Base-by-base conservation (phyloP, 2,888 invertebrate species). In the Tortrix viridana region DNA sequence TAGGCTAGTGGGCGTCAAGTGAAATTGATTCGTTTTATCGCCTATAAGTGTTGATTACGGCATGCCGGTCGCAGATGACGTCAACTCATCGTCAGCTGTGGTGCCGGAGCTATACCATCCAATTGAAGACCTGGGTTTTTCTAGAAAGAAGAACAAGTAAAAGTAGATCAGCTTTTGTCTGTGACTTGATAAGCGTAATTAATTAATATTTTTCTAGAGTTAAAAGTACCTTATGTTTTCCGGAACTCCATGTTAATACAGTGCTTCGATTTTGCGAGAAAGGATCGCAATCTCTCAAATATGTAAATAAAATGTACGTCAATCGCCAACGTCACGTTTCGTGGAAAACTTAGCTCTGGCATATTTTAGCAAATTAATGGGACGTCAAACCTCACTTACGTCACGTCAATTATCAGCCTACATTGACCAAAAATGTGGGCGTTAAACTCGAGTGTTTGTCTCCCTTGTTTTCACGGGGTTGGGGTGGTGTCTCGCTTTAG, bases 11-110 rank as follows among this genome's bases (percentile, higher is more conserved):
- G 55, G 61, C 44, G 61, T 49, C 22, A 19, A 61, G 49, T 44
- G 55, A 49, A 61, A 55, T 61, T 23, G 55, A 61, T 50, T 64
- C 60, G 60, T 53, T 71, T 68, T 70, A 71, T 71, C 73, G 67
- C 56, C 52, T 67, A 64, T 69, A 71, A 55, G 58, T 49, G 52
- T 20, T 53, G 32, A 52, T 67, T 66, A 66, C 69, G 67, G 65
- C 65, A 66, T 22, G 12, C 46, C 65, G 66, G 64, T 66, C 62
- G 65, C 61, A 38, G 18, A 43, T 61, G 59, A 60, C 69, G 74
- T 69, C 69, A 63, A 32, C 12, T 32, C 47, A 46, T 3, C 46
- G 47, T 53, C 47, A 52, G 14, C 16, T n/a, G 26, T 19, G 19
- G 14, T 50, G 50, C 18, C 50, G 18, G 12, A 12, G 50, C 12